Evolutionary conservation across 2,888 invertebrate species (phyloP), one percentile per base, ranked within the genome.

Genomic region (Sminthurides aquaticus): DNA sequence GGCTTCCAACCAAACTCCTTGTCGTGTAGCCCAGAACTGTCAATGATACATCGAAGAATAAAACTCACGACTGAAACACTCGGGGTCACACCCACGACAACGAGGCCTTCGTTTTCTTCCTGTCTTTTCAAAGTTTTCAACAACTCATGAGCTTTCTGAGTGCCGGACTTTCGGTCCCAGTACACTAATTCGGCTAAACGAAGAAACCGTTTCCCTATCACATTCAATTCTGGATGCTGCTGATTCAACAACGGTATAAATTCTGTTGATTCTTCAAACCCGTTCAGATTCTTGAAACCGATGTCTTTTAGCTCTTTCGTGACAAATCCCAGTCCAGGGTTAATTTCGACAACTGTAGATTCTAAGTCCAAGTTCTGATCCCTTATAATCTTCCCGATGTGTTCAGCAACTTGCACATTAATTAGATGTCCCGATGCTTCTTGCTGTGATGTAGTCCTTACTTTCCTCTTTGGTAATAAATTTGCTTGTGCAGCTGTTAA

Each of bases 251-350:
- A 75, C 0, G 77, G 71, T 63, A 80, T 75, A 76, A 86, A 86
- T 24, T 81, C 76, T 24, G 76, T 76, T 63, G 82, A 79, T 5
- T 78, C 75, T 78, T 89, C 89, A 75, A 84, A 85, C 65, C 87
- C 75, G 66, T 85, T 78, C 18, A 89, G 78, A 56, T 79, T 77
- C 8, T 80, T 79, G 27, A 83, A 78, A 22, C 81, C 81, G 71
- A 69, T 27, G 0, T 70, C 69, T 2, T 88, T 77, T 34, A 89
- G 76, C 71, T 85, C 80, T 70, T 81, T 77, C 1, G 86, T 85
- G 58, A 89, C 77, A 24, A 85, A 77, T 0, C 89, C 87, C 52
- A 85, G 78, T 0, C 89, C 89, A 0, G 89, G 86, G 79, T 86
- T 87, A 0, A 86, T 80, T 80, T 89, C 89, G n/a, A 86, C 78